Base-by-base conservation (phyloP, 2,797 vertebrate genomes). In the Meriones psammophilus region DNA sequence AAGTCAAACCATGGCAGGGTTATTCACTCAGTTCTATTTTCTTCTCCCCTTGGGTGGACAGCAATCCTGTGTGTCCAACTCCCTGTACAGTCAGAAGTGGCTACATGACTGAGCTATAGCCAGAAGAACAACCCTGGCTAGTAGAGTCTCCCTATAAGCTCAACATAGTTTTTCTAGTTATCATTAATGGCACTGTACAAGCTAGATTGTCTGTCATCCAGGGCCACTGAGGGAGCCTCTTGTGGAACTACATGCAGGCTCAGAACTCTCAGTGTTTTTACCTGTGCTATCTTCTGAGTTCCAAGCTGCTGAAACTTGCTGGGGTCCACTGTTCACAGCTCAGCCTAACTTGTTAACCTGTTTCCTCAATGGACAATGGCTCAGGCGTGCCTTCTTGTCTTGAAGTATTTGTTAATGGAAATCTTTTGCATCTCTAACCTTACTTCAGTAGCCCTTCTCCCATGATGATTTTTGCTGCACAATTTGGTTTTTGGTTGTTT, bases 31-130 rank as follows among this genome's bases (percentile, higher is more conserved):
- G 0, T 0, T 42, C 62, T 8, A 0, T 17, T 36, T 8, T 2
- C 64, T 28, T 2, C 22, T 89, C 50, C 78, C 36, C 56, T 24
- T 28, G 20, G 42, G 3, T 10, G 17, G 12, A 6, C 12, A 3
- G n/a, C 0, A 22, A 1, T 6, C 17, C 26, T 5, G 3, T 0
- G 0, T 5, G 14, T 24, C 24, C 9, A 1, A 36, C 42, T 42
- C 14, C 39, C 18, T 8, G 14, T 22, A 39, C 0, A 14, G 7
- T 14, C 26, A 0, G 10, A 4, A 8, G 20, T 24, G 8, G 8
- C 5, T 26, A 0, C 1, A 3, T 6, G 68, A 9, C 2, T 7
- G 54, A 73, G 58, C 22, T 1, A 3, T 2, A 3, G 36, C 64
- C 20, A 8, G 36, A 64, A 26, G 0, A 18, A 7, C 58, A 22